Evolutionary conservation across 2,113 vertebrate species (phyloP), one percentile per base, ranked within the genome.

Genomic region (Mirza zaza): DNA sequence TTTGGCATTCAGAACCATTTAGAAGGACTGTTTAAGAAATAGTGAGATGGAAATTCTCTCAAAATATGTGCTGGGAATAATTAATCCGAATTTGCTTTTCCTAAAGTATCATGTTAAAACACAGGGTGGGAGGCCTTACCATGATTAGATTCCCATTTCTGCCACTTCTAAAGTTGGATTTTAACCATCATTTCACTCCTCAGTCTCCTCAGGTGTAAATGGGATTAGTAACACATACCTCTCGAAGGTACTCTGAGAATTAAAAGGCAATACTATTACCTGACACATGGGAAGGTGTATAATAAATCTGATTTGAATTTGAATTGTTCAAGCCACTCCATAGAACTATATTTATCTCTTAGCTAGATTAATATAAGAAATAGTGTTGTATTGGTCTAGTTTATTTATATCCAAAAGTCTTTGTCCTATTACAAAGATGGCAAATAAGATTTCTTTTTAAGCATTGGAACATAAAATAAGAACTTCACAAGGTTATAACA

Each of bases 21-120:
- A 90, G 59, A 77, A 96, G n/a, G 27, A 73, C 36, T 90, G 18
- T 34, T 67, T 91, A 85, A 63, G 57, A 59, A 77, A 71, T 34
- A 50, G 6, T 87, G 42, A 90, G 50, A 9, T 88, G 29, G n/a
- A 96, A 88, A 91, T 77, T 50, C 25, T 84, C 57, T 92, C 11
- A 90, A 67, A 90, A 84, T 85, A 48, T 89, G 25, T 55, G 4
- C 61, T 65, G 48, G 17, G 48, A 93, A 86, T 87, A 90, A 87
- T 71, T 91, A 91, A 88, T 93, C 23, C 50, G 23, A 90, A 90
- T 57, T 87, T 97, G 48, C 73, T 82, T 63, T 94, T 81, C 36
- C 81, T 90, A 29, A 71, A 77, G 34, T 73, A 23, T 59, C 52
- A 42, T 59, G 50, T 59, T 76, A 75, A 96, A 90, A 76, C 23